A percentile compares a stretch with the other conserved stretches of the same genome.
phyloP scores from a whole-genome alignment of 2,888 invertebrate species.

The Drosophila testacea region DNA sequence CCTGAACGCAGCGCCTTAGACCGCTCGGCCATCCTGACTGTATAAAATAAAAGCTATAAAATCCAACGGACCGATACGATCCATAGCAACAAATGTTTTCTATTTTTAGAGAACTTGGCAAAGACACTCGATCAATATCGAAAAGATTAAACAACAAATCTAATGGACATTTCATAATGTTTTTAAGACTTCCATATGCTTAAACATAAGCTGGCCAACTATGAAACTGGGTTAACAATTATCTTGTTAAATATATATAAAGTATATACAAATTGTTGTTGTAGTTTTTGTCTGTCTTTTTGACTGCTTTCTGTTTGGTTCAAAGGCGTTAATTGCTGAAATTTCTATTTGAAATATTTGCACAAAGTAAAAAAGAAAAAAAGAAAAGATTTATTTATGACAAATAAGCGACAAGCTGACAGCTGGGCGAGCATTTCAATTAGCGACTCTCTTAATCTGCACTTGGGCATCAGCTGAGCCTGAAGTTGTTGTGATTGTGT shows the following conservation, averaged over 20 bases:
- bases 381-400: slow-evolving; percentile 21
- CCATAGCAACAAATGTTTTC: too few relatives aligned
- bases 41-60: not conserved
- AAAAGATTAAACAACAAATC: not conserved
- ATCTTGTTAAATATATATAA: slow-evolving; percentile 15
- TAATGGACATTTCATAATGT: slow-evolving; percentile 16
- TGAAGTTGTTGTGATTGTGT: not conserved
- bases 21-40: slow-evolving; percentile 60
- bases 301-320: slow-evolving; percentile 14
- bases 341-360: slow-evolving; percentile 42
- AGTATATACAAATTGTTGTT: slow-evolving; percentile 1
- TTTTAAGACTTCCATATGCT: not conserved
- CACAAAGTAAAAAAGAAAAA: not conserved
- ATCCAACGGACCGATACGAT: not conserved
- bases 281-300: slow-evolving; percentile 1
- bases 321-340: slow-evolving; percentile 55
- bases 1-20: slow-evolving; percentile 84
- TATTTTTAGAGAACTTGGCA: slow-evolving; percentile 1
- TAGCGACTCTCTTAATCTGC: slow-evolving; percentile 40
- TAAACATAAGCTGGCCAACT: slow-evolving; percentile 11
- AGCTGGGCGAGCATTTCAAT: slow-evolving; percentile 52
- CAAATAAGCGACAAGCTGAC: slow-evolving; percentile 19
- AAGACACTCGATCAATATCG: not conserved
- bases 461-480: slow-evolving; percentile 26
- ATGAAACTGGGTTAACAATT: slow-evolving; percentile 60